Conservation (phyloP, 2,797 vertebrate genomes). For the Hyperoplus immaculatus region DNA sequence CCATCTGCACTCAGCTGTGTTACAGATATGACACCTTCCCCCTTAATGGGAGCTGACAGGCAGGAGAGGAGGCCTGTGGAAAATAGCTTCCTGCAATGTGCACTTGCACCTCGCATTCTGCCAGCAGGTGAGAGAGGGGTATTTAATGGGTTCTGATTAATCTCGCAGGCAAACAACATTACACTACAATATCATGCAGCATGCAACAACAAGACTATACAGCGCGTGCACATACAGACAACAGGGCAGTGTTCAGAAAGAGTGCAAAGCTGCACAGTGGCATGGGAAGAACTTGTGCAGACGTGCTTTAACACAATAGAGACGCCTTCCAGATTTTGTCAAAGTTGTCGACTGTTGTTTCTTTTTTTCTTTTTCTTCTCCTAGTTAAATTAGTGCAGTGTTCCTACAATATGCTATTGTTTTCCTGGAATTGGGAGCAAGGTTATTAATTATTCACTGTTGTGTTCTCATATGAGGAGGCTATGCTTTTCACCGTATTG, state of each 20-base stretch:
- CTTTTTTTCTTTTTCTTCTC: conserved; percentile 47
- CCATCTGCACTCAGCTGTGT: conserved; percentile 99
- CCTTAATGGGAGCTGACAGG: conserved; percentile 99
- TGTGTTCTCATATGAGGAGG: conserved; percentile 86
- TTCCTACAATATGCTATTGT: conserved; percentile 87
- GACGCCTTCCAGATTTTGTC: conserved; percentile 82
- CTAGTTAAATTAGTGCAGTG: conserved; percentile 82
- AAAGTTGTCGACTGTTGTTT: conserved; percentile 81
- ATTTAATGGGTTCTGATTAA: conserved; percentile 90
- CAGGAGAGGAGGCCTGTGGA: conserved; percentile 97
- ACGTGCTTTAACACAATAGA: conserved; percentile 71
- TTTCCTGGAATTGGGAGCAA: conserved; percentile 88
- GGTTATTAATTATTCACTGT: conserved; percentile 88
- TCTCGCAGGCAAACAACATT: conserved; percentile 88
- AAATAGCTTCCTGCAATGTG: conserved; percentile 99
- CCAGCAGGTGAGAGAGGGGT: conserved; percentile 99
- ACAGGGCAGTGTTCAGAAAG: neutral
- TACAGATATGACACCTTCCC: conserved; percentile 99
- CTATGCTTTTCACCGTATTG: conserved; percentile 86
- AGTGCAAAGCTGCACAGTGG: conserved; percentile 1
- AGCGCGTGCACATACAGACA: conserved; percentile 2
- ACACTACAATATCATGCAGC: conserved; percentile 81
- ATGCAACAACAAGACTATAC: conserved; percentile 26
- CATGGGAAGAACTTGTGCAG: conserved; percentile 45
- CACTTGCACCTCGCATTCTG: conserved; percentile 97